Percentiles rank a stretch among this genome's conserved stretches.
Evolutionary conservation across 2,797 vertebrate species (phyloP).

Genomic region (Echeneis naucrates): DNA sequence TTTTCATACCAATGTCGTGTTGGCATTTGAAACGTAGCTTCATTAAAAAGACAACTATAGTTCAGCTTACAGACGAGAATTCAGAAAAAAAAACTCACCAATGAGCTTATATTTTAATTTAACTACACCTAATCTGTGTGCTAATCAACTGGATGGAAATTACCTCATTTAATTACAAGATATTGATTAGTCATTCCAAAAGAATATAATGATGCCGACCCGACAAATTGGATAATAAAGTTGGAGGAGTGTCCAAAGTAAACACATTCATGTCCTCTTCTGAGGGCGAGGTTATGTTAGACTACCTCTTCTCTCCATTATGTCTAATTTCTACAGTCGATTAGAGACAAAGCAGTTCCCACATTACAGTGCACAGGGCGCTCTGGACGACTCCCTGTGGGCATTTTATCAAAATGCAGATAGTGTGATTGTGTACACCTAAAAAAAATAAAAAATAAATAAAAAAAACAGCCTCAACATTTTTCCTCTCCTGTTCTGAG

Average conservation of each 20-base stretch:
- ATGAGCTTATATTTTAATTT: slow-evolving; percentile 51
- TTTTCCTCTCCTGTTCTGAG: slow-evolving; percentile 17
- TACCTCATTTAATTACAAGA: slow-evolving; percentile 42
- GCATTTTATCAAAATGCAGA: slow-evolving; percentile 65
- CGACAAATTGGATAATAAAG: slow-evolving; percentile 30
- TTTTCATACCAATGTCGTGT: not conserved
- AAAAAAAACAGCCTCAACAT: slow-evolving; percentile 1
- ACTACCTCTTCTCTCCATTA: slow-evolving; percentile 24
- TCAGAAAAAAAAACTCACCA: slow-evolving; percentile 4
- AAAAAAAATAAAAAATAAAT: no score
- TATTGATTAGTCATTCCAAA: slow-evolving; percentile 32
- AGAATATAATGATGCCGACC: slow-evolving; percentile 10
- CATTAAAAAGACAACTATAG: not conserved
- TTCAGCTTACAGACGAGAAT: not conserved
- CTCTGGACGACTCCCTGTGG: slow-evolving; percentile 31
- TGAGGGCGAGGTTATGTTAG: slow-evolving; percentile 1
- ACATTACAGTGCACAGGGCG: slow-evolving; percentile 12
- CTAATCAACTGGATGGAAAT: slow-evolving; percentile 54
- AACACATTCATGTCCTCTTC: slow-evolving; percentile 6
- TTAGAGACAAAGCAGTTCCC: slow-evolving; percentile 43
- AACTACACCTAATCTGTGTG: slow-evolving; percentile 46
- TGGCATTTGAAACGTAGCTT: no score
- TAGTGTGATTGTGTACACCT: slow-evolving; percentile 40
- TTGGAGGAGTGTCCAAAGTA: not conserved
- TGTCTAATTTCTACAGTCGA: slow-evolving; percentile 53